Percentiles rank a stretch among this genome's conserved stretches.
Conservation (phyloP, 2,797 vertebrate species). For the Lepidocolaptes lacrymiger region DNA sequence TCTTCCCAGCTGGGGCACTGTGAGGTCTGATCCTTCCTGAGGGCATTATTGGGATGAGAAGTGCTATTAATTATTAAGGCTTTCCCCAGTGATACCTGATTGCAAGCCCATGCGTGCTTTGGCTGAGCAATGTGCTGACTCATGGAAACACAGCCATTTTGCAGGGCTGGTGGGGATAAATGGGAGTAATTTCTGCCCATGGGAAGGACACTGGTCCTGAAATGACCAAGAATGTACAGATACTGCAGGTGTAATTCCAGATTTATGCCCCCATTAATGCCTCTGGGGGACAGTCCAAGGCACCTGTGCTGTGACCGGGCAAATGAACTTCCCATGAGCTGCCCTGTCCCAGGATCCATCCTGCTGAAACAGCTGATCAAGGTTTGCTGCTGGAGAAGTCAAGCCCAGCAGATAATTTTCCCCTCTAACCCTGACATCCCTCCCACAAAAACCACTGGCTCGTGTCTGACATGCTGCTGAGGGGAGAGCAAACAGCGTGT, state of each 20-base stretch:
- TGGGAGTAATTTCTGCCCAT: not conserved
- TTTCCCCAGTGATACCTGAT: not conserved
- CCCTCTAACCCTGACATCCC: not conserved
- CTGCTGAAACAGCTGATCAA: not conserved
- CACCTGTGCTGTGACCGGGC: not conserved
- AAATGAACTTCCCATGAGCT: not conserved
- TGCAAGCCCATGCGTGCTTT: not conserved
- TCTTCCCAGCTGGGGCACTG: not conserved
- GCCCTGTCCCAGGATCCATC: not conserved
- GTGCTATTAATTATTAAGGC: constrained; percentile 52
- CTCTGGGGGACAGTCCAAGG: not conserved
- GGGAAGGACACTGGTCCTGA: not conserved
- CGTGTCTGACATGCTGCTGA: constrained; percentile 11
- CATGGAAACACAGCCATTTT: not conserved
- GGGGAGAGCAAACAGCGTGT: constrained; percentile 15
- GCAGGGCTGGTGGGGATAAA: not conserved
- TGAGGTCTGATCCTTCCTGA: not conserved
- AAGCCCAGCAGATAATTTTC: not conserved
- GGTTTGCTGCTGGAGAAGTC: not conserved
- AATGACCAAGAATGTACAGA: not conserved
- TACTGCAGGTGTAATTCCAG: not conserved
- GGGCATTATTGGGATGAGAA: constrained; percentile 30
- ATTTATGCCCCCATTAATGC: not conserved
- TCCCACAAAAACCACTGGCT: constrained; percentile 44
- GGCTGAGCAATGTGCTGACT: constrained; percentile 24